Percentiles rank a stretch among this genome's conserved stretches.
phyloP scores from a whole-genome alignment of 23 tunicate genomes.

The Trididemnum nubilum region DNA sequence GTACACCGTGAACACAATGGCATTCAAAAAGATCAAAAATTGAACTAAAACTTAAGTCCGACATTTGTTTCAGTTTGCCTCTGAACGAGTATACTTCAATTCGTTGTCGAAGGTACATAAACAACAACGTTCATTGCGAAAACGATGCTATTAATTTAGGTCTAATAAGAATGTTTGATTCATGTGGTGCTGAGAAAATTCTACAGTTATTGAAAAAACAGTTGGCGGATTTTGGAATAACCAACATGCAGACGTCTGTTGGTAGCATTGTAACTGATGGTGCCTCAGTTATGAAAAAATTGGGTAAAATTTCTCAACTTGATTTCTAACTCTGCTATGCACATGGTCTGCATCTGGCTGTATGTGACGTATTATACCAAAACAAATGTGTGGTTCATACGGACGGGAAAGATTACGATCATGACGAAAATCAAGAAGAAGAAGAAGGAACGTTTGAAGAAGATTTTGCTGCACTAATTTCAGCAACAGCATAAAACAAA shows the following conservation, averaged over 20 bases:
- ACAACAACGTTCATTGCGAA: too few relatives aligned
- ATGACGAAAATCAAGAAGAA: background rate
- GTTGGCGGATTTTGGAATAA: constrained; percentile 5
- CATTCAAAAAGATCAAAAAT: background rate
- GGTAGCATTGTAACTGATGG: too few relatives aligned
- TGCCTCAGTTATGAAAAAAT: too few relatives aligned
- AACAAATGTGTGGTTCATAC: background rate
- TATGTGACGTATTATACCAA: background rate
- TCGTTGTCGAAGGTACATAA: background rate
- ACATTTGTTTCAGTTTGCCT: background rate
- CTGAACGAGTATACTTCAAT: background rate
- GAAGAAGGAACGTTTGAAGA: background rate
- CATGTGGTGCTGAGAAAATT: too few relatives aligned
- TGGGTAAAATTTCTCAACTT: too few relatives aligned
- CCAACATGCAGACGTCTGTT: too few relatives aligned
- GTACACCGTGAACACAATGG: too few relatives aligned
- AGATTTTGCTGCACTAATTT: background rate
- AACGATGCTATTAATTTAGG: background rate
- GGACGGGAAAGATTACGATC: background rate
- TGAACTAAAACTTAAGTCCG: background rate
- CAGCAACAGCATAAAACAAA: background rate
- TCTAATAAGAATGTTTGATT: background rate
- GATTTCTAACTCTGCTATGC: background rate
- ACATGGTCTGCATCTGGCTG: too few relatives aligned
- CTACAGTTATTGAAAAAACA: background rate